Evolutionary conservation across 2,113 vertebrate species (phyloP).

Genomic region (Natator depressus): DNA sequence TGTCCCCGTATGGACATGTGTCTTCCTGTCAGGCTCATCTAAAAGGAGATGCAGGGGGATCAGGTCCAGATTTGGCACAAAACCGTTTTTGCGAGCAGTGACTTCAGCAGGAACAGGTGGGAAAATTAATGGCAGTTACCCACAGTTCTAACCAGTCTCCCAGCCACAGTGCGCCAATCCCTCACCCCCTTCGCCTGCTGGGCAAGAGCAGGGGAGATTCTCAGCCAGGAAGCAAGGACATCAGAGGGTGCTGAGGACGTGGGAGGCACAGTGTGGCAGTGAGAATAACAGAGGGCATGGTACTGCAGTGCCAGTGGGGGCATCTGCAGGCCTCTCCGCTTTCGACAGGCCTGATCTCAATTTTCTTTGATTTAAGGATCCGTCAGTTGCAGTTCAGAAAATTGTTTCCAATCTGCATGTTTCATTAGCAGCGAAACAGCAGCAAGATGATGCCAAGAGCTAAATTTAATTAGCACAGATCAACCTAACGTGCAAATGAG

Average conservation of each 20-base stretch:
- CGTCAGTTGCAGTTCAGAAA: neutral
- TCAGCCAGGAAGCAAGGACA: neutral
- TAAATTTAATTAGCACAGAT: conserved; percentile 28
- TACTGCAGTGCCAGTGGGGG: neutral
- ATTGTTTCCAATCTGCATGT: neutral
- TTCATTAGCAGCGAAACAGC: conserved; percentile 45
- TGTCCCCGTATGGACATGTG: neutral
- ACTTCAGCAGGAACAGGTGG: neutral
- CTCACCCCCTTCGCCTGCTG: neutral
- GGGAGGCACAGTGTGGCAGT: neutral
- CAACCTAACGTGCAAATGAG: neutral
- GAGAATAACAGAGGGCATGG: neutral
- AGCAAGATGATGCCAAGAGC: conserved; percentile 30
- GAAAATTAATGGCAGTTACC: neutral
- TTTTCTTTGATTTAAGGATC: neutral
- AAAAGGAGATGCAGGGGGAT: neutral
- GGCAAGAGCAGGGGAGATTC: neutral
- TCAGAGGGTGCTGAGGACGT: neutral
- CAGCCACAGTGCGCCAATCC: neutral
- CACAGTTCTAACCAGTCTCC: neutral
- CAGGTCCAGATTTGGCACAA: neutral
- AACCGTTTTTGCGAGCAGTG: neutral
- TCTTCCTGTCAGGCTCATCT: neutral
- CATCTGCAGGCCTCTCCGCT: neutral
- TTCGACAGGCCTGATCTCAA: neutral